These are phyloP conservation scores for Junonia oenone DNA, from an alignment of 2,888 invertebrate genomes.

Conservation along the genomic window DNA sequence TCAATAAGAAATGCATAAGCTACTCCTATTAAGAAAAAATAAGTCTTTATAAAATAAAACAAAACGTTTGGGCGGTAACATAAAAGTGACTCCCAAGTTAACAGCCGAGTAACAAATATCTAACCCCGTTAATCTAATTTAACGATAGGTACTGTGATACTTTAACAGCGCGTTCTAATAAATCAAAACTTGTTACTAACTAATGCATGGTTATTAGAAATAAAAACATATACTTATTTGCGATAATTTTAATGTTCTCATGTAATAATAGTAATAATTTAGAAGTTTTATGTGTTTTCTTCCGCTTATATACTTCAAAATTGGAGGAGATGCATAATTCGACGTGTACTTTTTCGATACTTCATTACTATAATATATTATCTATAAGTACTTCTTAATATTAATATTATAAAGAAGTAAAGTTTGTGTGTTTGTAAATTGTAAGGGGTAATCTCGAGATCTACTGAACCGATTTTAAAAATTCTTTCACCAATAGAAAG, in stretches of 20 bases:
- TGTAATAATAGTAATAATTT: not conserved
- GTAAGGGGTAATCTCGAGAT: too few relatives aligned
- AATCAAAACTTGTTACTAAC: not conserved
- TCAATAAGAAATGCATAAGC: constrained; percentile 25
- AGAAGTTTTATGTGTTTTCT: not conserved
- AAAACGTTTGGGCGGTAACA: constrained; percentile 41
- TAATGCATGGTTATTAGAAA: not conserved
- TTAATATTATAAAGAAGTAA: too few relatives aligned
- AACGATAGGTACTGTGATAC: constrained; percentile 26
- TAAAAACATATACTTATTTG: not conserved
- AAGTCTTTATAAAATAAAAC: constrained; percentile 15
- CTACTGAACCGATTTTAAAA: too few relatives aligned
- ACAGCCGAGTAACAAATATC: constrained; percentile 54
- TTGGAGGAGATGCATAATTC: too few relatives aligned
- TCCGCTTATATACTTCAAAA: not conserved
- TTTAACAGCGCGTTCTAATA: constrained; percentile 2
- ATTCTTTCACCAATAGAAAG: too few relatives aligned
- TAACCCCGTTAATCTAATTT: constrained; percentile 61
- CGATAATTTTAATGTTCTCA: not conserved
- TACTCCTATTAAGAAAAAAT: constrained; percentile 6
- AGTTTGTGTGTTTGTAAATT: too few relatives aligned
- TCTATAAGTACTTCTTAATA: not conserved
- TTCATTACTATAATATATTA: not conserved
- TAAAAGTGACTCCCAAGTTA: constrained; percentile 56
- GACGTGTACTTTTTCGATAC: too few relatives aligned